Evolutionary conservation across 37 sponge, comb jelly and placozoan genomes (phyloP).

Genomic region (Hexactinellida sp.): DNA sequence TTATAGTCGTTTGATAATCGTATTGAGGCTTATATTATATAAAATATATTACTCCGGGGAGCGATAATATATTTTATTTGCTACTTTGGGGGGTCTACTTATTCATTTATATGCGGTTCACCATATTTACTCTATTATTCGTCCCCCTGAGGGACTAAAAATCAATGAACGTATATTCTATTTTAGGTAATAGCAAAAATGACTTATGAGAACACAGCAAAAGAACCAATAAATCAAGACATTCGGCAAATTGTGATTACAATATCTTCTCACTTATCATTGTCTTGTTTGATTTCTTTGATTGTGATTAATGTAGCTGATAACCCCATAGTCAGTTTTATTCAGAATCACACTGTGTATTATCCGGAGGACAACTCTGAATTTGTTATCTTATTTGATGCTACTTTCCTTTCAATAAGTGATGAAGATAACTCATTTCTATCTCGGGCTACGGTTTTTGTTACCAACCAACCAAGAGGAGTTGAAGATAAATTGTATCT

Average conservation of each 20-base stretch:
- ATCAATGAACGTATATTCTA: no score
- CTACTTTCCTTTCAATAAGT: background rate
- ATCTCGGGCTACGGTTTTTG: background rate
- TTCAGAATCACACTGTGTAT: background rate
- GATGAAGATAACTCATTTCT: constrained; percentile 11
- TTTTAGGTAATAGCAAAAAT: background rate
- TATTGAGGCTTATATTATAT: no score
- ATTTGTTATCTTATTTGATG: background rate
- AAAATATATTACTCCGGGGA: no score
- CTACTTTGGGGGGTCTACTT: no score
- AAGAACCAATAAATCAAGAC: background rate
- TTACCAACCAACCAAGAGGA: background rate
- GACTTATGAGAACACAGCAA: background rate
- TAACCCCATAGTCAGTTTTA: background rate
- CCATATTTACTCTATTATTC: no score
- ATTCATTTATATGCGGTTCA: no score
- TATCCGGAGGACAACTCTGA: background rate
- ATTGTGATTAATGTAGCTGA: background rate
- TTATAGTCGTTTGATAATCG: no score
- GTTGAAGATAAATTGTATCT: background rate
- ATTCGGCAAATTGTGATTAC: background rate
- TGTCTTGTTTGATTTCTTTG: background rate
- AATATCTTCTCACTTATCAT: background rate
- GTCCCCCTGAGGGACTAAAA: no score
- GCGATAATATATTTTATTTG: no score